phyloP scores from a whole-genome alignment of 2,888 invertebrate genomes.

The Idaea straminata region DNA sequence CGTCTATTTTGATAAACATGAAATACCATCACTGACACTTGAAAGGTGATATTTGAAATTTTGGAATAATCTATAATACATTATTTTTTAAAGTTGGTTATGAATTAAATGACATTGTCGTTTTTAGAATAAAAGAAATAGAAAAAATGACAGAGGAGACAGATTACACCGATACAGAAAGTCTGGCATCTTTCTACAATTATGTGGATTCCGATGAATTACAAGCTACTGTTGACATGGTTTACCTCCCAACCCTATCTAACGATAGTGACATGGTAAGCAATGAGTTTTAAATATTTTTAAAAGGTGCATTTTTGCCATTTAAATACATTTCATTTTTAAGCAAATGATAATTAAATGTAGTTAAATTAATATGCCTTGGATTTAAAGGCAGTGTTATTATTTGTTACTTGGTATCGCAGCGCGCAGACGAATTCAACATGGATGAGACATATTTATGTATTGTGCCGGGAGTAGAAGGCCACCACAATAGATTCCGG shows the following conservation, averaged over 20 bases:
- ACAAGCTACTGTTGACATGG: conserved; percentile 35
- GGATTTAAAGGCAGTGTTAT: neutral
- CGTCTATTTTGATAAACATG: neutral
- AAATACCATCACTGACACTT: neutral
- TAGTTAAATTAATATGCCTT: too few relatives aligned
- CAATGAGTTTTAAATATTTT: neutral
- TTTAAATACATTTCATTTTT: too few relatives aligned
- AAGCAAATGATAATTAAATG: too few relatives aligned
- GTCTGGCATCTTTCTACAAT: conserved; percentile 38
- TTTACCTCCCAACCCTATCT: conserved; percentile 26
- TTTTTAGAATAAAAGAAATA: conserved; percentile 31
- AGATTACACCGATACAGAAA: conserved; percentile 24
- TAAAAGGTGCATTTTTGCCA: neutral
- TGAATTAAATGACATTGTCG: neutral
- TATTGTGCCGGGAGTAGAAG: conserved; percentile 53
- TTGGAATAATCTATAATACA: too few relatives aligned
- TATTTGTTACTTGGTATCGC: conserved; percentile 11
- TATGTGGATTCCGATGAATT: conserved; percentile 45
- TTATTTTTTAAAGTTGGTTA: too few relatives aligned
- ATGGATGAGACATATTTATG: conserved; percentile 35
- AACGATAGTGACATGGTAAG: conserved; percentile 19
- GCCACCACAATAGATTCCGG: conserved; percentile 40
- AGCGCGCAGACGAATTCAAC: conserved; percentile 49
- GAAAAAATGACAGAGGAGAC: conserved; percentile 21
- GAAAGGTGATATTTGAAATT: neutral